These are phyloP conservation scores for Trinorchestia longiramus DNA, from an alignment of 1,140 invertebrate genomes.

Conservation along the genomic window DNA sequence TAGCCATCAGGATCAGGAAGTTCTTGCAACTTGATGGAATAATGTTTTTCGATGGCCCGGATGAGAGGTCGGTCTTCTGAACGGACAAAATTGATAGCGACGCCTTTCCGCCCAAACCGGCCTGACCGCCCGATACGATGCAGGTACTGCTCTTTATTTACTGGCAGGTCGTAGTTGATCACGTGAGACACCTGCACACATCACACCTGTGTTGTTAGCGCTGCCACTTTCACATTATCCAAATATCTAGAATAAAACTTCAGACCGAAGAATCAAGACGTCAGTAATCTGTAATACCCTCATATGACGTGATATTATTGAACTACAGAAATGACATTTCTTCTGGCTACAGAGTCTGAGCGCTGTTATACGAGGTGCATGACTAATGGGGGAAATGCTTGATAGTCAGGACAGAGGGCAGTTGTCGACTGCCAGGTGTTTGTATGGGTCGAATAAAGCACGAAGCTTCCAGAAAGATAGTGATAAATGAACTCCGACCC, in stretches of 20 bases:
- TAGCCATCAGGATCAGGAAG: constrained; percentile 97
- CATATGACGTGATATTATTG: no score
- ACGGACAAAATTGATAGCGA: constrained; percentile 99
- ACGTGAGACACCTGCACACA: constrained; percentile 83
- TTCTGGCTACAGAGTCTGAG: no score
- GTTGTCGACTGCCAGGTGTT: no score
- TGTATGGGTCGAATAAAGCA: no score
- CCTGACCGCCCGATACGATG: constrained; percentile 78
- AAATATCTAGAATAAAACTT: background rate
- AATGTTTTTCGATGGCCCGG: constrained; percentile 99
- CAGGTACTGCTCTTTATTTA: constrained; percentile 99
- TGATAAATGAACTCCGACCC: no score
- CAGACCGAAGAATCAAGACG: background rate
- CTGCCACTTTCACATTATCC: background rate
- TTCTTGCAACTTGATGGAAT: constrained; percentile 99
- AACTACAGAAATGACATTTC: no score
- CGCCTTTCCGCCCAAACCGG: constrained; percentile 78
- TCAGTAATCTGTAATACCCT: background rate
- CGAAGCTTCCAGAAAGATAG: no score
- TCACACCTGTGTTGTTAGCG: background rate
- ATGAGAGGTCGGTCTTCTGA: constrained; percentile 99
- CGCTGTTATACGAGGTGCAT: no score
- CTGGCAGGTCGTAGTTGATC: constrained; percentile 99
- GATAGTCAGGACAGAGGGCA: no score
- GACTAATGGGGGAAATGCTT: no score